phyloP scores from a whole-genome alignment of 2,888 invertebrate species.

The Agrypnus murinus region DNA sequence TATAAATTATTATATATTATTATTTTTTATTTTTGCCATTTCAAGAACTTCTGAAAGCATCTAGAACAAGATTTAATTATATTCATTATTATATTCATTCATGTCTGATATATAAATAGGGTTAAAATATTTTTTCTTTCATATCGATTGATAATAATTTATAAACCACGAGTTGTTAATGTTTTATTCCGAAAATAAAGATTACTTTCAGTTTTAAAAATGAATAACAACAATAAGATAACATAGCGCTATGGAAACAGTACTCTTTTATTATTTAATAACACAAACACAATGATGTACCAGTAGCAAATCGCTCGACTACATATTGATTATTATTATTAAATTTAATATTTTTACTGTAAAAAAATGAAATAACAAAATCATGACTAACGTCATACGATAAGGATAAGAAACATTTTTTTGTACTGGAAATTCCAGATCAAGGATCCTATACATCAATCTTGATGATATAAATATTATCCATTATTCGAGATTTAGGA shows the following conservation, averaged over 20 bases:
- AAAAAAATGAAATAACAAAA: slow-evolving; percentile 33
- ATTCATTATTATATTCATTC: too few species aligned
- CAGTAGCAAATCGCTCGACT: slow-evolving; percentile 15
- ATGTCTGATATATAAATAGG: too few species aligned
- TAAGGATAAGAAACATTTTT: slow-evolving; percentile 25
- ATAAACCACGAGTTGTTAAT: neutral
- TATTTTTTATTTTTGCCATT: too few species aligned
- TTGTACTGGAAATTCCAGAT: neutral
- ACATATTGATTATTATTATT: slow-evolving; percentile 31
- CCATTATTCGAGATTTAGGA: too few species aligned
- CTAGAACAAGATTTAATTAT: too few species aligned
- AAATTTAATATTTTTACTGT: slow-evolving; percentile 24
- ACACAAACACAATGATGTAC: slow-evolving; percentile 33
- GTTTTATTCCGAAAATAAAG: neutral
- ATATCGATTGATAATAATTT: too few species aligned
- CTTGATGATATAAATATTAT: too few species aligned
- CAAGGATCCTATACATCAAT: too few species aligned
- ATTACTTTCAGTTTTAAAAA: neutral
- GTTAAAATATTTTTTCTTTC: too few species aligned
- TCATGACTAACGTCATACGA: slow-evolving; percentile 24
- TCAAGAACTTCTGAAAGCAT: too few species aligned
- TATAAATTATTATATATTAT: too few species aligned
- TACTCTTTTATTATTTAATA: slow-evolving; percentile 25
- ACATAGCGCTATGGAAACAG: slow-evolving; percentile 40
- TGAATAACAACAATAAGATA: slow-evolving; percentile 34